Percentiles rank a stretch among this genome's conserved stretches.
Conservation (phyloP, 2,797 vertebrate species). For the Triplophysa yarkandensis region DNA sequence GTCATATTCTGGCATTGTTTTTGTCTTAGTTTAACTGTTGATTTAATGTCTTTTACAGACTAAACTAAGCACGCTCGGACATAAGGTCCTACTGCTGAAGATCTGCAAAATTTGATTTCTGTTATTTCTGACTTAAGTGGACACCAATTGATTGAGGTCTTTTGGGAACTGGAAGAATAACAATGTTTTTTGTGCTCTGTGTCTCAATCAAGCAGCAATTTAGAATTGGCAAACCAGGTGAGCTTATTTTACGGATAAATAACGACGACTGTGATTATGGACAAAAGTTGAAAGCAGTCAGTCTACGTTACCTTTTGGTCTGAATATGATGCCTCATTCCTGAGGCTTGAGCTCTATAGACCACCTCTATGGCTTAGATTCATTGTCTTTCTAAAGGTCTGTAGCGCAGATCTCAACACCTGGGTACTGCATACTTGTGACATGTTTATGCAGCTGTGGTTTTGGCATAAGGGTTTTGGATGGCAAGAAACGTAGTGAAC, state of each 20-base stretch:
- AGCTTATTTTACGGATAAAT: conserved; percentile 40
- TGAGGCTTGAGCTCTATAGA: conserved; percentile 25
- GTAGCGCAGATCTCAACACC: conserved; percentile 38
- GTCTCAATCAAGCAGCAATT: conserved; percentile 48
- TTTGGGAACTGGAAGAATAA: conserved; percentile 39
- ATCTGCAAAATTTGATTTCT: conserved; percentile 46
- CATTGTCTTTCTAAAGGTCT: neutral
- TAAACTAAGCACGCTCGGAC: conserved; percentile 9
- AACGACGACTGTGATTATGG: conserved; percentile 17
- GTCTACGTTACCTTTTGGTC: conserved; percentile 29
- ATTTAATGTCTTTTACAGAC: conserved; percentile 27
- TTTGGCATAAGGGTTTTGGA: conserved; percentile 60
- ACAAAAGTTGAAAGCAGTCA: conserved; percentile 33
- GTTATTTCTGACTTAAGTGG: conserved; percentile 44
- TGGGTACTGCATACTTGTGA: conserved; percentile 54
- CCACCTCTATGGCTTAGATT: neutral
- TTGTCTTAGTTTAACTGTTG: conserved; percentile 43
- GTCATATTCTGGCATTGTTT: conserved; percentile 40
- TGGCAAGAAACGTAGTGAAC: conserved; percentile 65
- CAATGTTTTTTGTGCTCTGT: conserved; percentile 24
- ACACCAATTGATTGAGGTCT: conserved; percentile 47
- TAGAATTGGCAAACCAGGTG: conserved; percentile 41
- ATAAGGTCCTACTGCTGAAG: conserved; percentile 30
- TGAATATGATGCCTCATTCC: conserved; percentile 31
- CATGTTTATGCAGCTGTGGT: conserved; percentile 69